phyloP scores from a whole-genome alignment of 1,140 invertebrate species.

The Leptonema lineaticorne region DNA sequence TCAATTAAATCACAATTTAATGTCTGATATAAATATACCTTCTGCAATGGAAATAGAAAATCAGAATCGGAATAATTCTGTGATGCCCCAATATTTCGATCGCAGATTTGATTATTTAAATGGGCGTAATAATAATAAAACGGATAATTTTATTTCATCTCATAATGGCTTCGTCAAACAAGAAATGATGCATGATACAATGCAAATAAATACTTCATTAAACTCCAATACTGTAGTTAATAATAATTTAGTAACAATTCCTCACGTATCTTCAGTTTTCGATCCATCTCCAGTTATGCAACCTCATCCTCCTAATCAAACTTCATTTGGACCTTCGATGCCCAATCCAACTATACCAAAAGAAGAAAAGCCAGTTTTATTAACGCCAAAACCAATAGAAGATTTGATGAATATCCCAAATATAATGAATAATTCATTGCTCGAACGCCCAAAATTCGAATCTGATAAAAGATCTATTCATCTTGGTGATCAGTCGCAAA shows the following conservation, averaged over 20 bases:
- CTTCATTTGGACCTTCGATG: slow-evolving; percentile 42
- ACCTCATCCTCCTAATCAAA: slow-evolving; percentile 53
- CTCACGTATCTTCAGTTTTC: slow-evolving; percentile 66
- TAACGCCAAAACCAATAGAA: slow-evolving; percentile 63
- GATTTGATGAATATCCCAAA: slow-evolving; percentile 60
- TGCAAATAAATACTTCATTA: slow-evolving; percentile 57
- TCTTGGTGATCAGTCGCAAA: slow-evolving; percentile 40
- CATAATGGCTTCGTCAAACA: slow-evolving; percentile 59
- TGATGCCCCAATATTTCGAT: slow-evolving; percentile 53
- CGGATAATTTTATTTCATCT: slow-evolving; percentile 45
- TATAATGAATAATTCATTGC: slow-evolving; percentile 51
- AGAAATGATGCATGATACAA: slow-evolving; percentile 47
- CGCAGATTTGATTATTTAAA: slow-evolving; percentile 51
- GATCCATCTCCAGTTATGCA: slow-evolving; percentile 59
- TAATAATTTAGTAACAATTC: slow-evolving; percentile 47
- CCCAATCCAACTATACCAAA: slow-evolving; percentile 55
- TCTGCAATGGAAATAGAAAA: slow-evolving; percentile 2
- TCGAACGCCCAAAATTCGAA: slow-evolving; percentile 51
- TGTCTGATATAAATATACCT: slow-evolving; percentile 21
- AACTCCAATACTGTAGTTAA: slow-evolving; percentile 55
- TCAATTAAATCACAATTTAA: slow-evolving; percentile 32
- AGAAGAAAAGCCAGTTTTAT: slow-evolving; percentile 58
- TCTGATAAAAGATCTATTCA: slow-evolving; percentile 51
- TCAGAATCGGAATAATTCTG: slow-evolving; percentile 44
- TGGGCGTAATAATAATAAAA: slow-evolving; percentile 48